Evolutionary conservation across 1,140 invertebrate species (phyloP), one percentile per base, ranked within the genome.

Genomic region (Apis dorsata): DNA sequence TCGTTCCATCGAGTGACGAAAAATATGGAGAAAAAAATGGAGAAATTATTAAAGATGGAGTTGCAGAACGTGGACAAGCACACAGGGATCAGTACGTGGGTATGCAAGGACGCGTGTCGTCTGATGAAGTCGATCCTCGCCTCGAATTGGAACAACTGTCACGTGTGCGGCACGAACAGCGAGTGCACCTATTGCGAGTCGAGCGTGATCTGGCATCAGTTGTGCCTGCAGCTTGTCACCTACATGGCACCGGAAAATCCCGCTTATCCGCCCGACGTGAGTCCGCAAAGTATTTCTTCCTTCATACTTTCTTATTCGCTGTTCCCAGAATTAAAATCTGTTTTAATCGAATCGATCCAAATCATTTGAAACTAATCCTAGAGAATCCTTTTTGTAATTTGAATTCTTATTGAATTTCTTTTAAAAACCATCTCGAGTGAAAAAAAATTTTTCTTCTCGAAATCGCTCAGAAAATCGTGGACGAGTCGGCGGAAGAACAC

Each of bases 161-260:
- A 98, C 92, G 94, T 94, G 2, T 98, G 97, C 91, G 92, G 92
- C 59, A 79, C 94, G 0, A 94, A 95, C 72, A 93, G 94, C 13
- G 97, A 98, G 90, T 99, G 99, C 93, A 95, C 96, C 51, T 98
- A 97, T 90, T 99, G 99, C 93, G 98, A 99, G 92, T 97, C 98
- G 65, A 96, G 96, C 69, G 97, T 98, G 13, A 97, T 99, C 91
- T 99, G 98, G 97, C 98, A 99, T 94, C 98, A 99, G 92, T 93
- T 99, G 19, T 96, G 97, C 62, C 95, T 97, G 51, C 95, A 97
- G 86, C 93, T 98, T 21, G 95, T 98, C 69, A 95, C 96, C 86
- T 97, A 97, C 88, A 95, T 98, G 91, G 97, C 96, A 66, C 97
- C 97, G 0, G 94, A 96, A 88, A 95, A 96, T 90, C 96, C 96